Evolutionary conservation across 2,888 invertebrate species (phyloP).

Genomic region (Marasmarcha lunaedactyla): DNA sequence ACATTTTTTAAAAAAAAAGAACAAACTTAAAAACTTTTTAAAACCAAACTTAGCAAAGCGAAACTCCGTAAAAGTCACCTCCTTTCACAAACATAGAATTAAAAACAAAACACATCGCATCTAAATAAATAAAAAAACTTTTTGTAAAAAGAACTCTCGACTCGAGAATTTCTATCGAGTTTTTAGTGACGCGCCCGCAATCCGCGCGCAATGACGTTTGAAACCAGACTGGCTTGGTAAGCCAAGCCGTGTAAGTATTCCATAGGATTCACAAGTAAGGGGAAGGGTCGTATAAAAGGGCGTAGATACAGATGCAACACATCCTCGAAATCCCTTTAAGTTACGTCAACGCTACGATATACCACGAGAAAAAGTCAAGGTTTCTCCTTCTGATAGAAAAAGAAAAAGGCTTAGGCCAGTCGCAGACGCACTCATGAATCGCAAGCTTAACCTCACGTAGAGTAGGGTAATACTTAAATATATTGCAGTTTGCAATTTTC

Average conservation of each 20-base stretch:
- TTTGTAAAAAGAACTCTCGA: constrained; percentile 19
- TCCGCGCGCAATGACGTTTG: constrained; percentile 58
- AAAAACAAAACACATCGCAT: constrained; percentile 29
- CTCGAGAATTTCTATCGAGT: constrained; percentile 35
- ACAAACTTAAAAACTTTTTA: constrained; percentile 20
- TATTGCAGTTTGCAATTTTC: constrained; percentile 34
- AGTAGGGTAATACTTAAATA: constrained; percentile 38
- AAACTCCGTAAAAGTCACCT: constrained; percentile 44
- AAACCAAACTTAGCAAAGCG: constrained; percentile 23
- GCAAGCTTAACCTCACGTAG: background rate
- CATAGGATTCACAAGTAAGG: constrained; percentile 62
- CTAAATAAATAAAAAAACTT: constrained; percentile 19
- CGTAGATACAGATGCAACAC: constrained; percentile 53
- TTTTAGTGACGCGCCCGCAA: constrained; percentile 30
- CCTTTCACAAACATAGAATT: constrained; percentile 21
- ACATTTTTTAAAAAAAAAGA: constrained; percentile 27
- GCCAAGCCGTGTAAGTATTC: constrained; percentile 60
- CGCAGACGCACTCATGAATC: background rate
- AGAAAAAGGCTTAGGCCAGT: background rate
- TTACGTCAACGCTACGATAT: constrained; percentile 24
- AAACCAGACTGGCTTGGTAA: constrained; percentile 60
- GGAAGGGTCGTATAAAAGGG: constrained; percentile 65
- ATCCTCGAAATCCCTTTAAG: constrained; percentile 48
- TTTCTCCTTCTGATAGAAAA: background rate
- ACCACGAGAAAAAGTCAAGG: constrained; percentile 31